Conservation (phyloP, 2,888 invertebrate genomes). For the Agonum fuliginosum region DNA sequence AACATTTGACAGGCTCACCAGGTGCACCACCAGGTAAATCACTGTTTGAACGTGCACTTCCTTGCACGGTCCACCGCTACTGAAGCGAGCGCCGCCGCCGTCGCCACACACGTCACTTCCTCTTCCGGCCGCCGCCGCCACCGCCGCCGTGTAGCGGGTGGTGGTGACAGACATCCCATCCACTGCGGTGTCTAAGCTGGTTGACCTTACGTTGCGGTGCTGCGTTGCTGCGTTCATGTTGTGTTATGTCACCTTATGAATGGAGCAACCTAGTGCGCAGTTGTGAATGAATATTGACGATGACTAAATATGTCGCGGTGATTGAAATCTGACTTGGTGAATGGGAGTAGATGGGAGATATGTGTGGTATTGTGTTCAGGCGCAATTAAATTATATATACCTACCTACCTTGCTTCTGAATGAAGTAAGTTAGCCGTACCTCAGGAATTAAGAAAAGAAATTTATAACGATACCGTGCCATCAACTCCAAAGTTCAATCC, state of each 20-base stretch:
- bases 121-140: slow-evolving; percentile 41
- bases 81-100: not conserved
- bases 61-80: slow-evolving; percentile 43
- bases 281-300: slow-evolving; percentile 19
- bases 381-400: too few species aligned
- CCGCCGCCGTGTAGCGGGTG: slow-evolving; percentile 10
- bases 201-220: not conserved
- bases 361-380: too few species aligned
- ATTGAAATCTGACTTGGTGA: not conserved
- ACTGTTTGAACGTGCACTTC: slow-evolving; percentile 57
- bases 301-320: slow-evolving; percentile 11
- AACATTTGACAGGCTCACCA: slow-evolving; percentile 32
- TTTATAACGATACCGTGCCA: too few species aligned
- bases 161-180: not conserved
- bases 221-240: too few species aligned
- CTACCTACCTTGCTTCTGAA: too few species aligned
- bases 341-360: too few species aligned
- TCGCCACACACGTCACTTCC: slow-evolving; percentile 50
- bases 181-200: slow-evolving; percentile 5
- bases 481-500: too few species aligned
- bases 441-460: too few species aligned
- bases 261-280: not conserved
- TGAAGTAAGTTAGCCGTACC: too few species aligned
- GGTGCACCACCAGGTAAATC: slow-evolving; percentile 48
- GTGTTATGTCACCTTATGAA: slow-evolving; percentile 30